Evolutionary conservation across 2,797 vertebrate genomes (phyloP).

Genomic region (Clarias fuscus): DNA sequence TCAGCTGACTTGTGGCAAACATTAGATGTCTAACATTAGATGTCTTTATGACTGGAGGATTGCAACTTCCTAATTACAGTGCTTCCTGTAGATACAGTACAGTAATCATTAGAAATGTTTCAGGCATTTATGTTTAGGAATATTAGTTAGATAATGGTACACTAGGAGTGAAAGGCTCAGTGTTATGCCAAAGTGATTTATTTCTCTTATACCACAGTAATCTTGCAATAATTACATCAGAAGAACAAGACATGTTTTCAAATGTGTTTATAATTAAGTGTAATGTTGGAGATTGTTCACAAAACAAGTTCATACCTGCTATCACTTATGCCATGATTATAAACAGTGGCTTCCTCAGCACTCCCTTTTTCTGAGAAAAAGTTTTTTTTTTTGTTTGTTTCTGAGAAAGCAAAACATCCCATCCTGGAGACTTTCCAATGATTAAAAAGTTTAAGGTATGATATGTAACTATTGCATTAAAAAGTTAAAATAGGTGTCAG

Average conservation of each 20-base stretch:
- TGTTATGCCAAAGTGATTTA: not conserved
- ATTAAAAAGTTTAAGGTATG: not conserved
- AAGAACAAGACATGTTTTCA: not conserved
- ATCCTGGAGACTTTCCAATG: not conserved
- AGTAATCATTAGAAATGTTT: not conserved
- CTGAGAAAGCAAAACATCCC: not conserved
- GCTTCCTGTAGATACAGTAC: not conserved
- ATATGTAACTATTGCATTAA: too few relatives aligned
- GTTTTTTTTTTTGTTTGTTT: not conserved
- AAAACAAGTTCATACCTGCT: not conserved
- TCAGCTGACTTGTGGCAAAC: slow-evolving; percentile 13
- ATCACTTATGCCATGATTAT: not conserved
- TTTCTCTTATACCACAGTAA: not conserved
- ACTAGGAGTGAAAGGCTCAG: not conserved
- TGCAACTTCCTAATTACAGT: not conserved
- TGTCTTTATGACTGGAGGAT: not conserved
- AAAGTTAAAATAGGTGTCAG: too few relatives aligned
- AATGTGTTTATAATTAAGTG: not conserved
- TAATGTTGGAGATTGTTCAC: not conserved
- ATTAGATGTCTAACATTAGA: not conserved
- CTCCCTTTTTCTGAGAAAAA: too few relatives aligned
- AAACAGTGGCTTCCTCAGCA: not conserved
- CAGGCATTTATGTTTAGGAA: not conserved
- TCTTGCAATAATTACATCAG: not conserved
- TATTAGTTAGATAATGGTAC: not conserved